A percentile compares a stretch with the other conserved stretches of the same genome.
Conservation (phyloP, 2,888 invertebrate genomes). For the Cepaea hortensis region DNA sequence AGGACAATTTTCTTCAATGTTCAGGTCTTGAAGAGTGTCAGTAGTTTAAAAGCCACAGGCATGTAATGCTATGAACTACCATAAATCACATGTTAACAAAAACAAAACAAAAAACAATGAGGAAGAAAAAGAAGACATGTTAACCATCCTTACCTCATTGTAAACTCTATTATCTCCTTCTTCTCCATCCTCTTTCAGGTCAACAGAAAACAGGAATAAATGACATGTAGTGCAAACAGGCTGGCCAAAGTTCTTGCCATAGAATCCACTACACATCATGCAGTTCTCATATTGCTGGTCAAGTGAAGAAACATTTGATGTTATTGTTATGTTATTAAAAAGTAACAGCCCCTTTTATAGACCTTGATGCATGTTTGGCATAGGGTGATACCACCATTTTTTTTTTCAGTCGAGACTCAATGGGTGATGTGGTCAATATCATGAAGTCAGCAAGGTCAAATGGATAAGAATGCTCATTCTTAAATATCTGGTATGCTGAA, state of each 20-base stretch:
- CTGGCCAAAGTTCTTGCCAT: constrained; percentile 92
- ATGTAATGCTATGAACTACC: too few relatives aligned
- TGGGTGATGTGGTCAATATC: too few relatives aligned
- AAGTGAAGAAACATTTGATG: background rate
- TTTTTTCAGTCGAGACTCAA: too few relatives aligned
- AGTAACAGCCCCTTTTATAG: background rate
- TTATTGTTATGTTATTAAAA: constrained; percentile 25
- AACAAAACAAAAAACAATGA: background rate
- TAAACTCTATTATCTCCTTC: constrained; percentile 63
- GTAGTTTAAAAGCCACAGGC: too few relatives aligned
- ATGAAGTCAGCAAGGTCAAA: too few relatives aligned
- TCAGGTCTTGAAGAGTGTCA: too few relatives aligned
- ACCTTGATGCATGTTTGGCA: background rate
- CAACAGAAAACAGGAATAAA: constrained; percentile 91
- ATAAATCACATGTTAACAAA: too few relatives aligned
- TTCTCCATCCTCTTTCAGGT: constrained; percentile 76
- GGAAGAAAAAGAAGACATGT: background rate
- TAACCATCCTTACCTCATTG: constrained; percentile 22
- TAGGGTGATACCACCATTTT: background rate
- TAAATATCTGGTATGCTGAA: too few relatives aligned
- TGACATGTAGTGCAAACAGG: constrained; percentile 94
- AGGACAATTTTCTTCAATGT: too few relatives aligned
- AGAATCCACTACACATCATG: constrained; percentile 92
- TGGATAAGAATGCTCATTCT: too few relatives aligned
- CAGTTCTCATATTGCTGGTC: constrained; percentile 83